Base-by-base conservation (phyloP, 2,888 invertebrate species). In the Hirtodrosophila cameraria region DNA sequence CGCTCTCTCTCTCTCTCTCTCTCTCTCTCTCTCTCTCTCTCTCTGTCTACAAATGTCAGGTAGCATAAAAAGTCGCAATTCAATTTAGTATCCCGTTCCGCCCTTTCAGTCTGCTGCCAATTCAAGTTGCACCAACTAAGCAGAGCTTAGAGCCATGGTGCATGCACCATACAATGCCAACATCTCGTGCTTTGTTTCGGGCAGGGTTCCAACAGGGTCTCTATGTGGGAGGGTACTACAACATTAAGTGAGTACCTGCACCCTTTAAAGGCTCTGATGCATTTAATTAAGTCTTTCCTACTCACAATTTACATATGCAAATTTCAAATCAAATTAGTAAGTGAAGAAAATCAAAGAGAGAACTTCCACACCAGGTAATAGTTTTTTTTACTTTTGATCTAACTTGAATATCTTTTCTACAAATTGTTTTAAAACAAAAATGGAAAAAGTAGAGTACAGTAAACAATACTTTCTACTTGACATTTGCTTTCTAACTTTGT, bases 1-100 rank as follows among this genome's bases (percentile, higher is more conserved):
- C 16, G 5, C 16, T 20, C 20, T n/a, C n/a, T n/a, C n/a, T n/a
- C n/a, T n/a, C n/a, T n/a, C n/a, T n/a, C n/a, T n/a, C n/a, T n/a
- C n/a, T n/a, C n/a, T n/a, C n/a, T n/a, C n/a, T n/a, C n/a, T n/a
- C n/a, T n/a, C n/a, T n/a, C n/a, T n/a, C n/a, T n/a, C n/a, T n/a
- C n/a, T n/a, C 36, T 39, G 2, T 12, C 35, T 33, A 33, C 48
- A 23, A 41, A 59, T 71, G 66, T 63, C 71, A 62, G 74, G 58
- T 75, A 66, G 64, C 79, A 82, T 77, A 84, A 86, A 86, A 84
- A 77, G 79, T 70, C 69, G 75, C 86, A 84, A 84, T 86, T 86
- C 79, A 77, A 84, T 82, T 79, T 84, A 42, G 41, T 60, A 39
- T 55, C 41, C 43, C 66, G 42, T 48, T 33, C 30, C 39, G 35